These are phyloP conservation scores for Falco biarmicus DNA, from an alignment of 2,797 vertebrate species.

Conservation along the genomic window DNA sequence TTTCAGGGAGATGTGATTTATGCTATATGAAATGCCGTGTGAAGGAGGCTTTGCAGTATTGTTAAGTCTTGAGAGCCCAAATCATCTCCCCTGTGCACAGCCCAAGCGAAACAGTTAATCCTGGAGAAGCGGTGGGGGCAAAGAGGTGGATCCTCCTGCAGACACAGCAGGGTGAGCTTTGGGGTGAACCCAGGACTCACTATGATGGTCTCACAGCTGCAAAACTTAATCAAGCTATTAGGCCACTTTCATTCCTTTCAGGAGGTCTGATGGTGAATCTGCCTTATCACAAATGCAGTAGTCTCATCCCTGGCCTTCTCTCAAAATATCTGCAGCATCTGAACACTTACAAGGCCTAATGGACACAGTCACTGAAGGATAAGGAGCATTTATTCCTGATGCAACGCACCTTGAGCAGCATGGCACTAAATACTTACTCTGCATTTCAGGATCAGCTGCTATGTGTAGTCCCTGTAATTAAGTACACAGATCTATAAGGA, in stretches of 20 bases:
- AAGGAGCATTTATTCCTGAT: background rate
- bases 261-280: background rate
- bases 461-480: background rate
- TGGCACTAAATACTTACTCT: rapidly evolving
- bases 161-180: background rate
- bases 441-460: background rate
- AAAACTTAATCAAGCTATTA: background rate
- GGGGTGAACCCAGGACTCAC: rapidly evolving
- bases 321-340: background rate
- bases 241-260: background rate
- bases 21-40: background rate
- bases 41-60: background rate
- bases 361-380: background rate
- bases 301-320: background rate
- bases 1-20: background rate
- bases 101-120: background rate
- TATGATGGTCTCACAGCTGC: background rate
- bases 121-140: background rate
- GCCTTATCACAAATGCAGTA: rapidly evolving
- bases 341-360: background rate
- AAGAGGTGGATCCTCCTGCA: background rate
- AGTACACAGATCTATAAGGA: background rate
- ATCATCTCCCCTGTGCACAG: background rate
- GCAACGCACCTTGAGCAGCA: background rate
- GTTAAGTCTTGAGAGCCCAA: background rate